Evolutionary conservation across 2,888 invertebrate genomes (phyloP), one percentile per base, ranked within the genome.

Genomic region (Entomobrya proxima): DNA sequence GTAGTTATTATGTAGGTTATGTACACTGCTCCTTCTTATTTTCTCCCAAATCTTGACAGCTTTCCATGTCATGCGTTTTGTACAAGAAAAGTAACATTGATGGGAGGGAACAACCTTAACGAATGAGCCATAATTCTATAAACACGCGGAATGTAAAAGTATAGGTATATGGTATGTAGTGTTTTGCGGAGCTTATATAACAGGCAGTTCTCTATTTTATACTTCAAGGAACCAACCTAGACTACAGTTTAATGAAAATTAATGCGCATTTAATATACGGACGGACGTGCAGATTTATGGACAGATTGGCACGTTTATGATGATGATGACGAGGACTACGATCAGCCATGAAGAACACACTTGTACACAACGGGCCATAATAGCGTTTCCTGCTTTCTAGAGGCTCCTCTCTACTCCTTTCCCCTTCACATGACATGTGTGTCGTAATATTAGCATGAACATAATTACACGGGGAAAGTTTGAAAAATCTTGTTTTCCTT

Each of bases 381-480:
- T 67, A 24, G 21, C 40, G 4, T 47, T 69, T 37, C n/a, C n/a
- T n/a, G n/a, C n/a, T n/a, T n/a, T n/a, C n/a, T n/a, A n/a, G n/a
- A n/a, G n/a, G n/a, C n/a, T 35, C n/a, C 13, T 32, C 44, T 69
- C 69, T 0, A 21, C 21, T 21, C 21, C 18, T 27, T 18, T 67
- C 37, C 21, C 18, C 47, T 24, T 21, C 40, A 50, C 64, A 58
- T 69, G 50, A 52, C 35, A 50, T 50, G 35, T 79, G 58, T 61
- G 69, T n/a, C 7, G 69, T 69, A 77, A 79, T 35, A 67, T 79
- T 79, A 74, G 35, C 75, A 82, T 64, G 75, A 64, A 24, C 47
- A 27, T 76, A 75, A 83, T 83, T 83, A 83, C 76, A 83, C 21
- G 50, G 76, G 75, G 47, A 82, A 83, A 83, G 52, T 64, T 83